These are phyloP conservation scores for Typhlomys cinereus DNA, from an alignment of 2,113 vertebrate species.

Conservation along the genomic window DNA sequence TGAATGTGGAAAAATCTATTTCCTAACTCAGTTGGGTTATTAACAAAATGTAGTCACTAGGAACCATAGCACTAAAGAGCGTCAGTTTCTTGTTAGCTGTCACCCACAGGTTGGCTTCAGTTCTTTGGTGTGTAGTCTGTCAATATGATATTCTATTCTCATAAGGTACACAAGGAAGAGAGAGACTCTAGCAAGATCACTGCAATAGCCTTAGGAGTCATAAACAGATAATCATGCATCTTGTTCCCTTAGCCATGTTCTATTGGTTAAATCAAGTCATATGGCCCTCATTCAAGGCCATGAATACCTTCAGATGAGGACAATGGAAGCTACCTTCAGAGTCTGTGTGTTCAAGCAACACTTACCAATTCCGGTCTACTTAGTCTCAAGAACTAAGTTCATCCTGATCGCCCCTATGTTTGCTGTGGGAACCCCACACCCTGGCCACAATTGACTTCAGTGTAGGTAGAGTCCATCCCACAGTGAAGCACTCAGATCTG, in stretches of 20 bases:
- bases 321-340: not conserved
- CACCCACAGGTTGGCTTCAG: not conserved
- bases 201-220: accelerated
- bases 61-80: too few relatives aligned
- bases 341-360: not conserved
- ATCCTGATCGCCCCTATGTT: not conserved
- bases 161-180: not conserved
- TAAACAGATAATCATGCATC: not conserved
- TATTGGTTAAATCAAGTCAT: not conserved
- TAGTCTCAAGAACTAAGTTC: not conserved
- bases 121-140: not conserved
- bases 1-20: not conserved
- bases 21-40: not conserved
- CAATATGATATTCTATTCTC: not conserved
- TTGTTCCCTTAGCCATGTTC: not conserved
- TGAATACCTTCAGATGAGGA: not conserved
- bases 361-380: not conserved
- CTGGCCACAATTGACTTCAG: not conserved
- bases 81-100: not conserved
- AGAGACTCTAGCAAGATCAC: not conserved
- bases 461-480: not conserved
- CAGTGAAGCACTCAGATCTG: not conserved
- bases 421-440: accelerated
- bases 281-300: not conserved
- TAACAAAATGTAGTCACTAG: not conserved